These are phyloP conservation scores for Mechanitis messenoides DNA, from an alignment of 2,888 invertebrate genomes.

Conservation along the genomic window DNA sequence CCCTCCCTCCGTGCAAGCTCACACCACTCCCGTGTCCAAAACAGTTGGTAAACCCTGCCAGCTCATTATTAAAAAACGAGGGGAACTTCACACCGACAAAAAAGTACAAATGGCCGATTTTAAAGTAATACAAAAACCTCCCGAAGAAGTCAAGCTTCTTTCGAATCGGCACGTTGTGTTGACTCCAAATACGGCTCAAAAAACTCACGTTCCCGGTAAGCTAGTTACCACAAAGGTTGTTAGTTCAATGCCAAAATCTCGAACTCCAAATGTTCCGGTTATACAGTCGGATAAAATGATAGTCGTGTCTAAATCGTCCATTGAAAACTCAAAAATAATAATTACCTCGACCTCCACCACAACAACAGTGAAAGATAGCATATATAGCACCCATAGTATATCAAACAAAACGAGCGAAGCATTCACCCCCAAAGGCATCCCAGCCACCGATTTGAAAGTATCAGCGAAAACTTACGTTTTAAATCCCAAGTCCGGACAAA, in stretches of 20 bases:
- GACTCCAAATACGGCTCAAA: slow-evolving; percentile 54
- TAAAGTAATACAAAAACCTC: slow-evolving; percentile 64
- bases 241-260: slow-evolving; percentile 54
- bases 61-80: slow-evolving; percentile 61
- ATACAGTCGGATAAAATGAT: slow-evolving; percentile 64
- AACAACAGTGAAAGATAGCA: slow-evolving; percentile 45
- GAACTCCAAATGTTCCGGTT: slow-evolving; percentile 36
- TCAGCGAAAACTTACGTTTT: slow-evolving; percentile 69
- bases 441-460: slow-evolving; percentile 69
- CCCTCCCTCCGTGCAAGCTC: slow-evolving; percentile 48
- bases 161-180: slow-evolving; percentile 64
- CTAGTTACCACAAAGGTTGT: slow-evolving; percentile 67
- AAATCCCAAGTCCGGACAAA: slow-evolving; percentile 70
- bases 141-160: slow-evolving; percentile 61
- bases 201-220: slow-evolving; percentile 56
- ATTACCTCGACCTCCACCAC: slow-evolving; percentile 52
- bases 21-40: slow-evolving; percentile 47
- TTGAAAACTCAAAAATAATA: slow-evolving; percentile 59
- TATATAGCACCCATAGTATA: slow-evolving; percentile 47
- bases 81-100: slow-evolving; percentile 49
- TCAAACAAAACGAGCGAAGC: slow-evolving; percentile 53
- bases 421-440: slow-evolving; percentile 66
- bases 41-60: slow-evolving; percentile 59
- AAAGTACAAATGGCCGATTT: slow-evolving; percentile 62
- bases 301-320: slow-evolving; percentile 62